A percentile compares a stretch with the other conserved stretches of the same genome.
Conservation (phyloP, 2,797 vertebrate genomes). For the Cheirogaleus major region DNA sequence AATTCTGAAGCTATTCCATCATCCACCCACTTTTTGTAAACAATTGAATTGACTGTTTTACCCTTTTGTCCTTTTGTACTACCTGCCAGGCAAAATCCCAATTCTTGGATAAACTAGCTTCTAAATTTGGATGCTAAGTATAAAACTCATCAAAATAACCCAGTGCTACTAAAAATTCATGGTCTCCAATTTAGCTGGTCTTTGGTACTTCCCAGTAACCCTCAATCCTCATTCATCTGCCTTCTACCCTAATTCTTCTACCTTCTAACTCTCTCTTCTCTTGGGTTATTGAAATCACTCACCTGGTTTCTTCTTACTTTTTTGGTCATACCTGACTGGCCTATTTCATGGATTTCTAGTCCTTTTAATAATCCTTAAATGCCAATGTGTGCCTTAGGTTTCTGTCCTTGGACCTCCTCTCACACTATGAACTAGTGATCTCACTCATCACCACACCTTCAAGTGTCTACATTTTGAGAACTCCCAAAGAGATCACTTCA, state of each 20-base stretch:
- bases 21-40: slow-evolving; percentile 12
- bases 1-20: slow-evolving; percentile 38
- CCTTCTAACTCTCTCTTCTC: not conserved
- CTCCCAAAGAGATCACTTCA: slow-evolving; percentile 28
- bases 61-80: not conserved
- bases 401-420: not conserved
- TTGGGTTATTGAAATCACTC: not conserved
- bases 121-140: not conserved
- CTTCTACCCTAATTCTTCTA: not conserved
- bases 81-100: not conserved
- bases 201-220: not conserved
- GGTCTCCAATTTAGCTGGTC: not conserved
- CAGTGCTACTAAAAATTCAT: not conserved
- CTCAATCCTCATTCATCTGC: not conserved
- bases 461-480: not conserved
- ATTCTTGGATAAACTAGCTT: not conserved
- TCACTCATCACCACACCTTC: not conserved
- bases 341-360: not conserved
- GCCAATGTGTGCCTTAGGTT: not conserved
- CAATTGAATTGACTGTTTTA: not conserved
- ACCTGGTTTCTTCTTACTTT: not conserved
- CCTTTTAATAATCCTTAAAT: not conserved
- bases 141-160: slow-evolving; percentile 2
- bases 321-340: not conserved
- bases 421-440: not conserved